A percentile compares a stretch with the other conserved stretches of the same genome.
These are phyloP conservation scores for Gambelia wislizenii DNA, from an alignment of 2,797 vertebrate genomes.

Conservation along the genomic window DNA sequence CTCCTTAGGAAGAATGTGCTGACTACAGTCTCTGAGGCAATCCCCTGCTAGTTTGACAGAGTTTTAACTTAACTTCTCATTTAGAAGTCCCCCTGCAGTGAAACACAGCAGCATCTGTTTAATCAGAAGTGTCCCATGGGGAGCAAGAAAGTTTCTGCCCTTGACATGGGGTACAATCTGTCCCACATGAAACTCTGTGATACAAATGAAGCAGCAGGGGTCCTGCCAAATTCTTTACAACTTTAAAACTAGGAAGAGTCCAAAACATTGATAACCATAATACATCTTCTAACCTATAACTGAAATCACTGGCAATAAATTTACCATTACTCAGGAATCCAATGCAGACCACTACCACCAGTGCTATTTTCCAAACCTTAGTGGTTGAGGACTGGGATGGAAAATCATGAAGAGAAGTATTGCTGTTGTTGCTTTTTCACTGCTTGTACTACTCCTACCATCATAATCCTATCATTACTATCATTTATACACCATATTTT, in stretches of 20 bases:
- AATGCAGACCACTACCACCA: neutral
- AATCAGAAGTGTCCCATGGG: conserved; percentile 11
- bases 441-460: too few species aligned
- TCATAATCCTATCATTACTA: too few species aligned
- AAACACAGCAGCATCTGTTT: conserved; percentile 1
- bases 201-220: conserved; percentile 9
- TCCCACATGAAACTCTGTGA: neutral
- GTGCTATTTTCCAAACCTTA: neutral
- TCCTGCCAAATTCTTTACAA: conserved; percentile 35
- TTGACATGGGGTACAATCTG: conserved; percentile 8
- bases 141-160: conserved; percentile 24
- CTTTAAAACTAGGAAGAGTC: neutral
- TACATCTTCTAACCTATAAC: neutral
- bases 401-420: neutral
- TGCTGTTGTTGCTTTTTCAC: too few species aligned
- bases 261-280: conserved; percentile 38
- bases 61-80: conserved; percentile 22
- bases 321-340: rapidly evolving
- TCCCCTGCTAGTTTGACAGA: neutral
- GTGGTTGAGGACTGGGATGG: neutral
- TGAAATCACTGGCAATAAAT: conserved; percentile 12
- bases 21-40: conserved; percentile 1
- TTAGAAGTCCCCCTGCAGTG: conserved; percentile 6
- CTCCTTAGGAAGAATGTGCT: conserved; percentile 8
- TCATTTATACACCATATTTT: too few species aligned